These are phyloP conservation scores for Alloscopus bannaensis DNA, from an alignment of 2,888 invertebrate genomes.

Conservation along the genomic window DNA sequence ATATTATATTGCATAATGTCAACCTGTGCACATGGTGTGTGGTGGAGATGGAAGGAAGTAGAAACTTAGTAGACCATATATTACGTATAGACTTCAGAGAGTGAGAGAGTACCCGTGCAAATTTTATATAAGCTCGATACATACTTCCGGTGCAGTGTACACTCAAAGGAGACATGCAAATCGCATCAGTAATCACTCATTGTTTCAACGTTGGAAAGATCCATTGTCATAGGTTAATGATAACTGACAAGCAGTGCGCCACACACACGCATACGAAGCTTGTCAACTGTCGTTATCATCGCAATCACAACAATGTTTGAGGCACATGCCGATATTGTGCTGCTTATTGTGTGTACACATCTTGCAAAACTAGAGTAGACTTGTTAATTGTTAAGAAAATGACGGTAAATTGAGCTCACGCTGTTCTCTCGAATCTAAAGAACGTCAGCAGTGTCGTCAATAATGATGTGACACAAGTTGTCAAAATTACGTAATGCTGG, in stretches of 20 bases:
- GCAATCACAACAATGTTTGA: too few relatives aligned
- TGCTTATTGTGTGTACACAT: too few relatives aligned
- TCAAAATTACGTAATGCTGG: neutral
- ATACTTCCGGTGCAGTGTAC: slow-evolving; percentile 8
- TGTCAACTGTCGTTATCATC: too few relatives aligned
- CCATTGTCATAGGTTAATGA: slow-evolving; percentile 49
- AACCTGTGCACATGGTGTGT: too few relatives aligned
- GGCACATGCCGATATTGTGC: too few relatives aligned
- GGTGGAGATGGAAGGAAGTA: slow-evolving; percentile 45
- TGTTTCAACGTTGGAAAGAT: slow-evolving; percentile 50
- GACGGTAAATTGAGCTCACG: too few relatives aligned
- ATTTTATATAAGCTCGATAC: neutral
- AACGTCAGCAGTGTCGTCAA: too few relatives aligned
- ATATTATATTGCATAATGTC: slow-evolving; percentile 27
- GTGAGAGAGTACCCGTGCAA: neutral
- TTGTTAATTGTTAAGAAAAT: too few relatives aligned
- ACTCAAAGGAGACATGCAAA: slow-evolving; percentile 39
- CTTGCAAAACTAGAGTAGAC: too few relatives aligned
- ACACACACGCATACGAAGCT: neutral
- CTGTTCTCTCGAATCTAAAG: too few relatives aligned
- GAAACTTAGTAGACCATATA: slow-evolving; percentile 6
- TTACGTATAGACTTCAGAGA: neutral
- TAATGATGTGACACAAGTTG: neutral
- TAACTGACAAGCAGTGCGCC: slow-evolving; percentile 40
- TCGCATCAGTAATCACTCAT: slow-evolving; percentile 43